A percentile compares a stretch with the other conserved stretches of the same genome.
These are phyloP conservation scores for Lamellibrachia satsuma DNA, from an alignment of 2,888 invertebrate genomes.

Conservation along the genomic window DNA sequence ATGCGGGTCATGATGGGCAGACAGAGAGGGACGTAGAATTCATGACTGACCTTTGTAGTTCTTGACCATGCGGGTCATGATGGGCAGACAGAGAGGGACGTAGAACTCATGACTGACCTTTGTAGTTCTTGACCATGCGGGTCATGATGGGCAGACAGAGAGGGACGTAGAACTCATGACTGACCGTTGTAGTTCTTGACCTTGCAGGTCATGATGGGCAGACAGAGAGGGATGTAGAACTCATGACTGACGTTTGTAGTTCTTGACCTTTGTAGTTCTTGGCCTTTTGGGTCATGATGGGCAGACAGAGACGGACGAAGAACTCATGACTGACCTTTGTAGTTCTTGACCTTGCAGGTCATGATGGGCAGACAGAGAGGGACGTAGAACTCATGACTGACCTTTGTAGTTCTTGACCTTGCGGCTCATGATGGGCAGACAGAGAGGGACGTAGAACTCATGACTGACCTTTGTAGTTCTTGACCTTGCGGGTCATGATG, in stretches of 20 bases:
- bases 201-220: slow-evolving; percentile 73
- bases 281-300: slow-evolving; percentile 67
- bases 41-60: slow-evolving; percentile 62
- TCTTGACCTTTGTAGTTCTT: slow-evolving; percentile 66
- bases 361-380: slow-evolving; percentile 85
- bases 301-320: slow-evolving; percentile 90
- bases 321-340: slow-evolving; percentile 78
- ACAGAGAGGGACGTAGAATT: slow-evolving; percentile 80
- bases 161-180: slow-evolving; percentile 93
- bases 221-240: slow-evolving; percentile 90
- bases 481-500: slow-evolving; percentile 62
- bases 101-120: slow-evolving; percentile 85
- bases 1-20: slow-evolving; percentile 73
- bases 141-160: slow-evolving; percentile 81
- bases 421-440: slow-evolving; percentile 75
- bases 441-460: slow-evolving; percentile 75
- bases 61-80: slow-evolving; percentile 63
- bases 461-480: slow-evolving; percentile 63
- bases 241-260: no score
- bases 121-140: slow-evolving; percentile 62
- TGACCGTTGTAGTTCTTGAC: slow-evolving; percentile 68
- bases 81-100: slow-evolving; percentile 88
- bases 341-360: slow-evolving; percentile 61
- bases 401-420: slow-evolving; percentile 65
- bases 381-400: slow-evolving; percentile 88